Percentiles rank a stretch among this genome's conserved stretches.
Evolutionary conservation across 1,140 invertebrate genomes (phyloP).

Genomic region (Maconellicoccus hirsutus): DNA sequence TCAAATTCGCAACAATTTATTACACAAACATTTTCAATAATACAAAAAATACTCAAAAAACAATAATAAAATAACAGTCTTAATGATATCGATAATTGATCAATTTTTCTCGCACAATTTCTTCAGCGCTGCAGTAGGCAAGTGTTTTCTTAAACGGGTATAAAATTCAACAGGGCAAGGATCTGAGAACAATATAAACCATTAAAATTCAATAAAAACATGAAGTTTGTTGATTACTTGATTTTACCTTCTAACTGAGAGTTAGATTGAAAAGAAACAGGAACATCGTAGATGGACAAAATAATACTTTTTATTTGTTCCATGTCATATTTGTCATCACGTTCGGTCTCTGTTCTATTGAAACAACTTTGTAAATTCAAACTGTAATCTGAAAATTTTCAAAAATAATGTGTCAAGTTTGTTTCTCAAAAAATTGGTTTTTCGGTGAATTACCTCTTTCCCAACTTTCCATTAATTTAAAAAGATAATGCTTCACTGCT

Average conservation of each 20-base stretch:
- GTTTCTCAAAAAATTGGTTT: too few species aligned
- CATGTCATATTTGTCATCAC: neutral
- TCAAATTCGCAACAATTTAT: too few species aligned
- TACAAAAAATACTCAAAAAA: neutral
- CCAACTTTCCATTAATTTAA: neutral
- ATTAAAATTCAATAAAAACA: neutral
- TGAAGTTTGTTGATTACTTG: neutral
- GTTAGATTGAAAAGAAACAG: neutral
- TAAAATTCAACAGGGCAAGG: neutral
- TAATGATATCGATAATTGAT: neutral
- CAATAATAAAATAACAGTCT: neutral
- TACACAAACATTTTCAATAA: neutral
- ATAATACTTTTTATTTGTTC: slow-evolving; percentile 14
- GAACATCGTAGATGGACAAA: neutral
- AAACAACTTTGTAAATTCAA: neutral
- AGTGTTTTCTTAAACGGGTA: neutral
- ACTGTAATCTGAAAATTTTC: neutral
- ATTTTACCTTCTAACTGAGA: neutral
- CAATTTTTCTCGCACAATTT: slow-evolving; percentile 12
- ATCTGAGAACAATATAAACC: neutral
- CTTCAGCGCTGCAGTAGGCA: neutral
- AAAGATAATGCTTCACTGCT: neutral
- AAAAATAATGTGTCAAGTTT: neutral
- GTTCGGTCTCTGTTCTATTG: neutral
- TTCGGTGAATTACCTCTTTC: neutral